Evolutionary conservation across 2,797 vertebrate genomes (phyloP).

Genomic region (Spondyliosoma cantharus): DNA sequence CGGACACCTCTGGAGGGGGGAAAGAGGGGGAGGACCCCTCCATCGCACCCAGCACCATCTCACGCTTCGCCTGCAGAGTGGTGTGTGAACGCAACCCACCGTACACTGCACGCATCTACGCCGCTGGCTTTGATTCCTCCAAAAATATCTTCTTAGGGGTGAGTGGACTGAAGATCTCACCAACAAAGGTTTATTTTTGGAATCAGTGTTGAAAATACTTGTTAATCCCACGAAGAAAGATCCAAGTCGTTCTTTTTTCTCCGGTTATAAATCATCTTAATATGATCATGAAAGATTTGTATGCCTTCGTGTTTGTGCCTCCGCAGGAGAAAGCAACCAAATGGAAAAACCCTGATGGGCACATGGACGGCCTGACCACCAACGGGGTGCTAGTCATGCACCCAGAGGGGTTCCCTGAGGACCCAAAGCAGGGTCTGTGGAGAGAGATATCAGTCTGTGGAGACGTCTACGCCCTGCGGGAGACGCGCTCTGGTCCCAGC

Average conservation of each 20-base stretch:
- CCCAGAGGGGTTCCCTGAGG: slow-evolving; percentile 93
- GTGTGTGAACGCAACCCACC: slow-evolving; percentile 86
- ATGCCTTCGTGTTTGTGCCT: neutral
- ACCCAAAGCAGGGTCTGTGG: slow-evolving; percentile 94
- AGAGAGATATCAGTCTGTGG: slow-evolving; percentile 97
- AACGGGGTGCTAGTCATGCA: slow-evolving; percentile 98
- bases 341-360: slow-evolving; percentile 87
- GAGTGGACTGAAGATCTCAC: slow-evolving; percentile 38
- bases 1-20: slow-evolving; percentile 82
- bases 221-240: neutral
- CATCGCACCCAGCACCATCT: slow-evolving; percentile 86
- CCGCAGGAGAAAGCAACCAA: slow-evolving; percentile 86
- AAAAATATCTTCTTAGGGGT: slow-evolving; percentile 88
- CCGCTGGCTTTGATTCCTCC: slow-evolving; percentile 87
- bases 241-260: neutral
- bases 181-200: neutral
- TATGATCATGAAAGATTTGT: neutral
- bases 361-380: slow-evolving; percentile 87
- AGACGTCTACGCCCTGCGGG: slow-evolving; percentile 93
- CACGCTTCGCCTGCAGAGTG: slow-evolving; percentile 86
- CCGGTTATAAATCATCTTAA: neutral
- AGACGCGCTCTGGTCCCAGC: slow-evolving; percentile 95
- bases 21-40: slow-evolving; percentile 85
- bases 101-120: slow-evolving; percentile 86
- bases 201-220: neutral